These are phyloP conservation scores for Mohoua ochrocephala DNA, from an alignment of 2,113 vertebrate species.

Conservation along the genomic window DNA sequence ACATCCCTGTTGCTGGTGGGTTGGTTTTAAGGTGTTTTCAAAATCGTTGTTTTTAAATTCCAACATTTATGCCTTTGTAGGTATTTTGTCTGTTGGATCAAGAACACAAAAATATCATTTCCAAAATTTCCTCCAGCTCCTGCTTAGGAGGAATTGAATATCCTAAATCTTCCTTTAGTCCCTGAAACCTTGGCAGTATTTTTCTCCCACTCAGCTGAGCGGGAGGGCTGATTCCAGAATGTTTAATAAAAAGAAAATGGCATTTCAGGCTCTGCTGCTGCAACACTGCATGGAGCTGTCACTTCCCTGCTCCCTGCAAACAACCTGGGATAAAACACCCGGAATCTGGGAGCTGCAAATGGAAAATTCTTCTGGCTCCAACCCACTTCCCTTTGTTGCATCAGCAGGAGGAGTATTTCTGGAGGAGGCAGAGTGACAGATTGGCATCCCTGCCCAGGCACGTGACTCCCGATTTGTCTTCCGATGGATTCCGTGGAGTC, in stretches of 20 bases:
- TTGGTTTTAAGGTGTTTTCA: neutral
- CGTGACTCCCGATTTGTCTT: neutral
- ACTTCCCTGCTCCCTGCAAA: neutral
- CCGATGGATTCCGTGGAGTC: neutral
- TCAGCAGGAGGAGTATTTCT: neutral
- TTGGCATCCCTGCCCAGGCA: neutral
- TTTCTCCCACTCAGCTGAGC: neutral
- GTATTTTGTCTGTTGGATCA: neutral
- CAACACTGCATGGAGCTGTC: neutral
- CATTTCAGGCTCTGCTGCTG: neutral
- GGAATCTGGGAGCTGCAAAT: neutral
- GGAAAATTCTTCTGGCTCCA: neutral
- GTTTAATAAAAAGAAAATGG: neutral
- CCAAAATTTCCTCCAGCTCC: neutral
- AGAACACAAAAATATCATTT: neutral
- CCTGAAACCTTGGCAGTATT: neutral
- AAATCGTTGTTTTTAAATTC: neutral
- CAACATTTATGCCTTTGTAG: neutral
- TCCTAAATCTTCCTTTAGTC: neutral
- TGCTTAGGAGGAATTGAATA: neutral
- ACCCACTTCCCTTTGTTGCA: neutral
- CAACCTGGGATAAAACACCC: neutral
- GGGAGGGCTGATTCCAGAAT: neutral
- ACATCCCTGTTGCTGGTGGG: accelerated
- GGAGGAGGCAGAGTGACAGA: neutral